These are phyloP conservation scores for Acutogordius australiensis DNA, from an alignment of 2,888 invertebrate genomes.

Conservation along the genomic window DNA sequence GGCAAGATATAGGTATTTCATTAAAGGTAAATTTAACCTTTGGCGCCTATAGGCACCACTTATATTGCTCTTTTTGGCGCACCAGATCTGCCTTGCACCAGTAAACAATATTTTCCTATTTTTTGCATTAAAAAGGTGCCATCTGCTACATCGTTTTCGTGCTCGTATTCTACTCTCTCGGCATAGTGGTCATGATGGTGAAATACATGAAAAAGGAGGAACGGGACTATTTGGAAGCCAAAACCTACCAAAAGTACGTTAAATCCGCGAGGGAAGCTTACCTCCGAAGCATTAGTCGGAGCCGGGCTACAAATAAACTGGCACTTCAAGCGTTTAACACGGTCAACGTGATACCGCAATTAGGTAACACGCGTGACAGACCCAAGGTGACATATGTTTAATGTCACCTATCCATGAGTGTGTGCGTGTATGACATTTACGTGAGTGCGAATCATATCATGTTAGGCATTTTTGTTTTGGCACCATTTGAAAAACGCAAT, in stretches of 20 bases:
- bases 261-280: conserved; percentile 16
- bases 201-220: conserved; percentile 18
- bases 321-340: conserved; percentile 19
- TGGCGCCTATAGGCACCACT: too few species aligned
- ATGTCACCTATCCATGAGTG: too few species aligned
- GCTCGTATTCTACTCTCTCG: conserved; percentile 18
- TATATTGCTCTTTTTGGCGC: too few species aligned
- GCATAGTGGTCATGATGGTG: conserved; percentile 19
- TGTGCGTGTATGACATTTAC: too few species aligned
- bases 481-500: too few species aligned
- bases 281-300: conserved; percentile 15
- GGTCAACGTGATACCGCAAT: conserved; percentile 17
- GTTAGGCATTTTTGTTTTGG: too few species aligned
- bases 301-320: conserved; percentile 17
- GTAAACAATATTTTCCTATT: too few species aligned
- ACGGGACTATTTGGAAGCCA: conserved; percentile 21
- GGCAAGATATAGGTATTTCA: too few species aligned
- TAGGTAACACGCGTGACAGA: conserved; percentile 13
- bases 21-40: too few species aligned
- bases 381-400: conserved; percentile 4
- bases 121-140: too few species aligned
- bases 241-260: conserved; percentile 21
- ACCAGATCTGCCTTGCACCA: too few species aligned
- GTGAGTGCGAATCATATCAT: too few species aligned
- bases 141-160: conserved; percentile 18